phyloP scores from a whole-genome alignment of 2,797 vertebrate species.

The Typhlichthys eigenmanni region DNA sequence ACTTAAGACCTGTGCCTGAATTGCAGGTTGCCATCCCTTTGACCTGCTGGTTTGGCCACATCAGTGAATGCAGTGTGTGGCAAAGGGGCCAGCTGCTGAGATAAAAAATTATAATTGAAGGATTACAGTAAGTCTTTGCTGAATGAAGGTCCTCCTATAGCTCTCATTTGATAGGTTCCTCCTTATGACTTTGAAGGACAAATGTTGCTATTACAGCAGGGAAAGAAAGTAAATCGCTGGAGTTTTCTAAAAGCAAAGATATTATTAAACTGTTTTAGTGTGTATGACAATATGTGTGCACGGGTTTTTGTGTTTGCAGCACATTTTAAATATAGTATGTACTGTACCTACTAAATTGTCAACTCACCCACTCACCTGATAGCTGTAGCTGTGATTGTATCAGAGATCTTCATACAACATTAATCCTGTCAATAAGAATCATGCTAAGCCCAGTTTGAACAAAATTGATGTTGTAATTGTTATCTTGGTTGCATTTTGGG shows the following conservation, averaged over 20 bases:
- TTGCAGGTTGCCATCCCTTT: constrained; percentile 59
- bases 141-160: constrained; percentile 31
- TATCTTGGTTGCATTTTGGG: constrained; percentile 54
- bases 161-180: constrained; percentile 40
- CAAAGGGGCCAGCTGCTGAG: constrained; percentile 49
- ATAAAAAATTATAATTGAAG: constrained; percentile 58
- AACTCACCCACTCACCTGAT: constrained; percentile 10
- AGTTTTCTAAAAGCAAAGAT: background rate
- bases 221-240: constrained; percentile 15
- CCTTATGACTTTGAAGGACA: constrained; percentile 17
- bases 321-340: background rate
- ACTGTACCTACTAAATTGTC: background rate
- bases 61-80: constrained; percentile 29
- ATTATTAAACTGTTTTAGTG: too few relatives aligned
- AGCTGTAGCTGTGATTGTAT: background rate
- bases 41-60: constrained; percentile 39
- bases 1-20: constrained; percentile 61
- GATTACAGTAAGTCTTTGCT: constrained; percentile 62
- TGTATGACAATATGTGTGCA: background rate
- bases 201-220: constrained; percentile 16
- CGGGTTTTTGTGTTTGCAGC: background rate
- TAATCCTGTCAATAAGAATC: constrained; percentile 18
- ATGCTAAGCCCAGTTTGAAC: constrained; percentile 18
- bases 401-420: constrained; percentile 16
- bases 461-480: constrained; percentile 37